Percentiles rank a stretch among this genome's conserved stretches.
These are phyloP conservation scores for Stomatorhinus walkeri DNA, from an alignment of 2,797 vertebrate genomes.

Conservation along the genomic window DNA sequence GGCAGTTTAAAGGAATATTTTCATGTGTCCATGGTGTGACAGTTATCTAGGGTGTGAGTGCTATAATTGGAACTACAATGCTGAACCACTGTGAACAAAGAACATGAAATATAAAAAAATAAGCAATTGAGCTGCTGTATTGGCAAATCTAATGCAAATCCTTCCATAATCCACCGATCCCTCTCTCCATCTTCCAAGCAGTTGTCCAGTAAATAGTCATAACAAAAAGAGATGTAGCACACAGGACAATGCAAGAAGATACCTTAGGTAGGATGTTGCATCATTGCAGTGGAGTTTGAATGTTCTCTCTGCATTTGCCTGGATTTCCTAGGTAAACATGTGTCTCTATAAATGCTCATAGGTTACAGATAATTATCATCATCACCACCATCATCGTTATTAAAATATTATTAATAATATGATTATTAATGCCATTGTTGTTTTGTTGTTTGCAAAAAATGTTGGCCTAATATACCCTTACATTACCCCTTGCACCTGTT, in stretches of 20 bases:
- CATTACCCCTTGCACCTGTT: neutral
- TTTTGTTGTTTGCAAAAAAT: neutral
- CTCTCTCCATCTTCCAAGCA: neutral
- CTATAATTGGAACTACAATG: neutral
- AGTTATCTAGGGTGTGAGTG: neutral
- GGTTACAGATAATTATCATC: neutral
- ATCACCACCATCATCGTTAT: neutral
- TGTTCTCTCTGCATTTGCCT: neutral
- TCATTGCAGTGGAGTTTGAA: neutral
- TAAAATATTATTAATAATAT: neutral
- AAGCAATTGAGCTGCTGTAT: neutral
- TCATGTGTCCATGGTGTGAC: neutral
- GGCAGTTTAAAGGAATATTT: neutral
- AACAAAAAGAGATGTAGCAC: neutral
- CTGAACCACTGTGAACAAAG: neutral
- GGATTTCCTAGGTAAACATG: neutral
- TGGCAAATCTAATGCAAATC: neutral
- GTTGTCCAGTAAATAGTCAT: neutral
- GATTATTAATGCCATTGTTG: neutral
- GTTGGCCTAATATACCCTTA: neutral
- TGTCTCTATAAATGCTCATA: neutral
- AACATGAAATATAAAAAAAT: neutral
- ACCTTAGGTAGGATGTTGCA: neutral
- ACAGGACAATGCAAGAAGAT: neutral
- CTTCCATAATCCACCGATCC: neutral